Conservation (phyloP, 2,797 vertebrate genomes). For the Sebastolobus altivelis region DNA sequence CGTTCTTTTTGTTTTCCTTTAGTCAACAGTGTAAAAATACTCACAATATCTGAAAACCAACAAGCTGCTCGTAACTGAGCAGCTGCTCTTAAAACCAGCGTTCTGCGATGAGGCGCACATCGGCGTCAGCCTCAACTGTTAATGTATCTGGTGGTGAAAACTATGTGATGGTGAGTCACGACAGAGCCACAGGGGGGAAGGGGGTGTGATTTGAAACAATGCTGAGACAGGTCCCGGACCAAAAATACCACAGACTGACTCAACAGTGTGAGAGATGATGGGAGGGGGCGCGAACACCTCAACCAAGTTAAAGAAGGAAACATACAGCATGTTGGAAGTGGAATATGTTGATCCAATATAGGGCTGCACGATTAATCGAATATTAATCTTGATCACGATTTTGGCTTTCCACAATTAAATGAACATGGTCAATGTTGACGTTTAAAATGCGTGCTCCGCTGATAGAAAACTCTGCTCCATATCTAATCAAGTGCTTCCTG, state of each 20-base stretch:
- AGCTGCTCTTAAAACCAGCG: constrained; percentile 17
- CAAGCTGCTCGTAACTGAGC: constrained; percentile 5
- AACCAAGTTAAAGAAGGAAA: constrained; percentile 8
- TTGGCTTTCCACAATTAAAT: too few species aligned
- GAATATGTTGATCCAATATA: not conserved
- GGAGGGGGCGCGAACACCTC: constrained; percentile 26
- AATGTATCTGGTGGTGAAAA: constrained; percentile 8
- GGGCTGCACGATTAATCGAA: too few species aligned
- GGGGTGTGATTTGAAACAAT: constrained; percentile 38
- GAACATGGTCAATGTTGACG: too few species aligned
- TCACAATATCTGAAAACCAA: constrained; percentile 18
- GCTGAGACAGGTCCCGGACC: constrained; percentile 42
- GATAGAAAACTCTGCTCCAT: too few species aligned
- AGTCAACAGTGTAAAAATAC: not conserved
- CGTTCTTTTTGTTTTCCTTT: not conserved
- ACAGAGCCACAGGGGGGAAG: constrained; percentile 17
- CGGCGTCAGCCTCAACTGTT: constrained; percentile 18
- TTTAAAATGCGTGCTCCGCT: too few species aligned
- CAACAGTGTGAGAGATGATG: constrained; percentile 7
- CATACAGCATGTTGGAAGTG: not conserved
- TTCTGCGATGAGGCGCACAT: not conserved
- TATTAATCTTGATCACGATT: too few species aligned
- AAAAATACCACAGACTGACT: constrained; percentile 61
- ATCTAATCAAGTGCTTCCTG: too few species aligned
- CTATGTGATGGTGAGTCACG: constrained; percentile 42